Evolutionary conservation across 2,113 vertebrate genomes (phyloP), one percentile per base, ranked within the genome.

Genomic region (Solea senegalensis): DNA sequence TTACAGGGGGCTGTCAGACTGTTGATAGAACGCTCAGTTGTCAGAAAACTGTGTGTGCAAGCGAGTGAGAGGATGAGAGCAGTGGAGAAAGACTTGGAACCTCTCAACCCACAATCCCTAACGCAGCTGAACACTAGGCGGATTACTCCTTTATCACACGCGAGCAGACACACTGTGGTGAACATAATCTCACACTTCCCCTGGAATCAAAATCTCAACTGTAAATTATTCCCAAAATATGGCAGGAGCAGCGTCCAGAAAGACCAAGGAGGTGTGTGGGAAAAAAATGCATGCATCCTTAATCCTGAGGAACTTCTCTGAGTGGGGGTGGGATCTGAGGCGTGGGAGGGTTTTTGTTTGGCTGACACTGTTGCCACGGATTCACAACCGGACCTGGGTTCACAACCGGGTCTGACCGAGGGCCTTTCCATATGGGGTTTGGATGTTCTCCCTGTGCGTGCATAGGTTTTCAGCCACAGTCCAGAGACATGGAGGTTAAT

Each of bases 121-220:
- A 77, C 73, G 56, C 71, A 66, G 75, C 74, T 66, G 45, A 82
- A 81, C 50, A 34, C 59, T 74, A 21, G 73, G 71, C 41, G 55
- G 85, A 90, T 89, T 90, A 88, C 58, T 52, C 75, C 65, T 82
- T 89, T 87, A 87, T 89, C 89, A 69, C 69, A 63, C 72, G 61
- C 68, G 34, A 63, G 66, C 88, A 90, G 86, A 79, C 69, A 34
- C 68, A 77, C 73, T 77, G 65, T 56, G 63, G 63, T 27, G 7
- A 78, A 72, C 67, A 80, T 85, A 83, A 89, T 74, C 82, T 74
- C 74, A 69, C 69, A 76, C 49, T 76, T 87, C 76, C 81, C 60
- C 8, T 16, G 81, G 86, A 86, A 75, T 86, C 69, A 76, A 79
- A 54, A 79, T 88, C 69, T 83, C 68, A 40, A 74, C 83, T 63